Evolutionary conservation across 2,113 vertebrate genomes (phyloP).

Genomic region (Thermophis baileyi): DNA sequence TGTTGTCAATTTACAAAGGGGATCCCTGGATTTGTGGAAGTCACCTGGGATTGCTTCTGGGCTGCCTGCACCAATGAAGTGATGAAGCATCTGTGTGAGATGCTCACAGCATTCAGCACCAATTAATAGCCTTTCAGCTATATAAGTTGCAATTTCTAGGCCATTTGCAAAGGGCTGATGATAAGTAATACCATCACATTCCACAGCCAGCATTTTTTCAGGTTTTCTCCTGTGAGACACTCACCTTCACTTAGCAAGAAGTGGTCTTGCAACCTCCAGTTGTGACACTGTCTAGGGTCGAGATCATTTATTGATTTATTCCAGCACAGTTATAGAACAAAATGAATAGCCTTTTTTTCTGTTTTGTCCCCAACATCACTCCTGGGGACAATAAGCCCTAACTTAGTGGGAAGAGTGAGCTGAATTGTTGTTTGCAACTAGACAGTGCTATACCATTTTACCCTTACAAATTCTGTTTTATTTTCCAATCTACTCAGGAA

Average conservation of each 20-base stretch:
- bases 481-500: slow-evolving; percentile 72
- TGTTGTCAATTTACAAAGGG: neutral
- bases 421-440: neutral
- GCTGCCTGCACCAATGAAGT: neutral
- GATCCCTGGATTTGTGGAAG: neutral
- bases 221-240: neutral
- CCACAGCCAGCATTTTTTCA: neutral
- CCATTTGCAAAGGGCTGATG: neutral
- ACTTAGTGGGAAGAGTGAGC: accelerated
- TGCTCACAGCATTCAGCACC: neutral
- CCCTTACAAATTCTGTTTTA: neutral
- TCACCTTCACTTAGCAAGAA: neutral
- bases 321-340: neutral
- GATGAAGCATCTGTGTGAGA: neutral
- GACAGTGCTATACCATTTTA: accelerated
- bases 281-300: neutral
- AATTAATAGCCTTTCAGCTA: neutral
- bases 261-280: neutral
- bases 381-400: accelerated
- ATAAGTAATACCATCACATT: neutral
- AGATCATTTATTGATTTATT: neutral
- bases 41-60: neutral
- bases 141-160: neutral
- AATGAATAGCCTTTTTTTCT: neutral
- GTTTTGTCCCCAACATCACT: neutral